These are phyloP conservation scores for Glaucopsyche alexis DNA, from an alignment of 2,888 invertebrate species.

Conservation along the genomic window DNA sequence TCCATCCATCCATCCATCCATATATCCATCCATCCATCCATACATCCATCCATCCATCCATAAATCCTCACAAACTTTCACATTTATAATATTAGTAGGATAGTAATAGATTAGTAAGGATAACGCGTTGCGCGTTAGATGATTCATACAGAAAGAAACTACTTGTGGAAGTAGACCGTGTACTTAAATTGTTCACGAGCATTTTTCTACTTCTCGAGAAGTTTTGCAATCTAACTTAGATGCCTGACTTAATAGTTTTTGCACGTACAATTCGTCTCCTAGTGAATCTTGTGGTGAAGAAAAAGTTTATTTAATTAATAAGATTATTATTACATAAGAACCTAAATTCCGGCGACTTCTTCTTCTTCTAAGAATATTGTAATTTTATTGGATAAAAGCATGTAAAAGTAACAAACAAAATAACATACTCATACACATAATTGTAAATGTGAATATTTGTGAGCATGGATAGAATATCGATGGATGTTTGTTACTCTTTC, in stretches of 20 bases:
- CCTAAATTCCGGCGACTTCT: not conserved
- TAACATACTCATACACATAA: too few species aligned
- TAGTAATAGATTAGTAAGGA: too few species aligned
- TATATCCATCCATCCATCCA: too few species aligned
- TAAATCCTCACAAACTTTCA: too few species aligned
- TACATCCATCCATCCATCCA: too few species aligned
- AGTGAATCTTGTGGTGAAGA: not conserved
- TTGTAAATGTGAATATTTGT: too few species aligned
- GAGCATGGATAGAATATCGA: too few species aligned
- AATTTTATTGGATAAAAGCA: not conserved
- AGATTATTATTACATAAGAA: not conserved
- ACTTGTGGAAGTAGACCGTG: not conserved
- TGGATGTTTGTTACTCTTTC: too few species aligned
- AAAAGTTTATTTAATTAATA: not conserved
- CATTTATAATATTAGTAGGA: too few species aligned
- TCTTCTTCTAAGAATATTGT: not conserved
- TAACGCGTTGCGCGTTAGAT: too few species aligned
- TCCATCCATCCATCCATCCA: too few species aligned
- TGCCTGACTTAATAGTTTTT: slow-evolving; percentile 10
- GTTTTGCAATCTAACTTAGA: slow-evolving; percentile 4
- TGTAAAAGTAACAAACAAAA: too few species aligned
- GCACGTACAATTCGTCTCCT: not conserved
- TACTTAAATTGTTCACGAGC: not conserved
- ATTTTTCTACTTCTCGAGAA: not conserved
- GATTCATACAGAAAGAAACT: not conserved